These are phyloP conservation scores for Euzophera pinguis DNA, from an alignment of 2,888 invertebrate species.

Conservation along the genomic window DNA sequence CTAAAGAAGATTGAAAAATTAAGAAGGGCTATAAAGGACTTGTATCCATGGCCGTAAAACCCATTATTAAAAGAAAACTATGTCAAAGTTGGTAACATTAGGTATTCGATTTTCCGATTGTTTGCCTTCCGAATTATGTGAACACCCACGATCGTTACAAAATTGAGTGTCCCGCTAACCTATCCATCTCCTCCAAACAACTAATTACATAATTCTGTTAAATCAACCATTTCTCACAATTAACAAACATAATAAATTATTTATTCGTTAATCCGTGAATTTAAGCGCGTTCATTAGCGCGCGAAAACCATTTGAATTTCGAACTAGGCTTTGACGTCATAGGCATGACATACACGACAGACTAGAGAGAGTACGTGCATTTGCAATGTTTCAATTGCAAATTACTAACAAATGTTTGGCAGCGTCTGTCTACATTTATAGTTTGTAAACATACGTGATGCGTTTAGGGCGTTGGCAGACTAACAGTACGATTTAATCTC, in stretches of 20 bases:
- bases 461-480: constrained; percentile 8
- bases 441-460: constrained; percentile 3
- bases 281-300: background rate
- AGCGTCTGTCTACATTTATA: background rate
- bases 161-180: too few relatives aligned
- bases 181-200: too few relatives aligned
- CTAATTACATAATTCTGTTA: too few relatives aligned
- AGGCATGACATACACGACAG: constrained; percentile 18
- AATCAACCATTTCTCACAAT: background rate
- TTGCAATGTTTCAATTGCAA: background rate
- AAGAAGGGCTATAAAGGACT: too few relatives aligned
- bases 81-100: too few relatives aligned
- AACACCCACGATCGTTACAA: too few relatives aligned
- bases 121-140: too few relatives aligned
- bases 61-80: too few relatives aligned
- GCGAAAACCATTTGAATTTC: constrained; percentile 10
- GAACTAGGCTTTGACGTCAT: constrained; percentile 16
- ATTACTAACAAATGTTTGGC: constrained; percentile 4
- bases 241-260: background rate
- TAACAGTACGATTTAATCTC: background rate
- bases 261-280: background rate
- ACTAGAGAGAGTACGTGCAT: background rate
- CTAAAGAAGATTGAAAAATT: too few relatives aligned
- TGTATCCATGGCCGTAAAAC: too few relatives aligned
- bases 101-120: too few relatives aligned